phyloP scores from a whole-genome alignment of 2,888 invertebrate species.

The Platycnemis pennipes region DNA sequence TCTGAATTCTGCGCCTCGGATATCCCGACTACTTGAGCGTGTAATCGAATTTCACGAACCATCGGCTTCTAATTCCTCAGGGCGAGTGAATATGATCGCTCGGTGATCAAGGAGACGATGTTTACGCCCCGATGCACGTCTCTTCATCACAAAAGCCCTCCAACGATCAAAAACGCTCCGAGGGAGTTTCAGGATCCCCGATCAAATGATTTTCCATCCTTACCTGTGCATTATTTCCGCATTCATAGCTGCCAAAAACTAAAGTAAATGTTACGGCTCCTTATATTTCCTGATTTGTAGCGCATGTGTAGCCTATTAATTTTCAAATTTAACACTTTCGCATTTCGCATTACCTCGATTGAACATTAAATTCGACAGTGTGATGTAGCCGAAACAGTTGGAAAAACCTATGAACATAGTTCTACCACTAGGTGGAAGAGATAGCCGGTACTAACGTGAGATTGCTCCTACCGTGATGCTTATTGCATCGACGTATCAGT shows the following conservation, averaged over 20 bases:
- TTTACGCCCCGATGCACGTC: neutral
- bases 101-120: neutral
- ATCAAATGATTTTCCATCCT: neutral
- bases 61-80: neutral
- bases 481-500: too few relatives aligned
- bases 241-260: neutral
- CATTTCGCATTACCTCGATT: too few relatives aligned
- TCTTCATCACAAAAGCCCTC: neutral
- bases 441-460: too few relatives aligned
- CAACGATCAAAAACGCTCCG: neutral
- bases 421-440: too few relatives aligned
- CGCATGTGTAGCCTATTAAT: too few relatives aligned
- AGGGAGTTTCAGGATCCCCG: neutral
- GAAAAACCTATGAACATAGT: too few relatives aligned
- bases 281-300: too few relatives aligned
- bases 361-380: too few relatives aligned
- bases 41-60: slow-evolving; percentile 11
- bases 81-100: neutral
- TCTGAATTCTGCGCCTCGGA: neutral
- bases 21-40: neutral
- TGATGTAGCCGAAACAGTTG: too few relatives aligned
- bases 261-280: too few relatives aligned
- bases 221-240: neutral
- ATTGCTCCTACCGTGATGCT: too few relatives aligned
- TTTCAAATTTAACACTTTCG: too few relatives aligned